A percentile compares a stretch with the other conserved stretches of the same genome.
phyloP scores from a whole-genome alignment of 92 coral and sea anemone species.

The Parazoanthus atlanticus region DNA sequence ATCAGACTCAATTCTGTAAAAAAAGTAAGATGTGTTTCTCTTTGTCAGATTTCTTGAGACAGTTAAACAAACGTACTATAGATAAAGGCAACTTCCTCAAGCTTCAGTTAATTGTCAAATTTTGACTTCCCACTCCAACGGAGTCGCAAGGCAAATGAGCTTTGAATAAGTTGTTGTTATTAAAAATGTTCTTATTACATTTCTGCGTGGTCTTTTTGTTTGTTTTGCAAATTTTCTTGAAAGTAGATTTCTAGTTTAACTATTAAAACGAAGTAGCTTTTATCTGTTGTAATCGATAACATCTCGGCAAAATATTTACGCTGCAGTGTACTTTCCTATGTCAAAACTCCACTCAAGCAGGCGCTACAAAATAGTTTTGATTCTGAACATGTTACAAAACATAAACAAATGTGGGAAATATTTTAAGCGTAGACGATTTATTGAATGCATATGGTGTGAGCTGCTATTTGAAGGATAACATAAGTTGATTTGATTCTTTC shows the following conservation, averaged over 20 bases:
- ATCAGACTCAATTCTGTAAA: too few species aligned
- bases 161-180: too few species aligned
- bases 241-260: not conserved
- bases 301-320: not conserved
- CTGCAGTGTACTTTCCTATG: not conserved
- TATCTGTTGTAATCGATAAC: not conserved
- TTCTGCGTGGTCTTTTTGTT: not conserved
- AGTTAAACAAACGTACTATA: too few species aligned
- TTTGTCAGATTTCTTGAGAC: too few species aligned
- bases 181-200: not conserved
- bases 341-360: not conserved
- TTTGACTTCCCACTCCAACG: too few species aligned
- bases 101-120: too few species aligned
- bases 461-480: too few species aligned
- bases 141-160: too few species aligned
- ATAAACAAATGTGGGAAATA: not conserved
- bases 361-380: not conserved
- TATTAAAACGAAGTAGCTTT: not conserved
- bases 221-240: not conserved
- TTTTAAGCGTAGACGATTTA: not conserved
- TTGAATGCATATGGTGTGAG: not conserved
- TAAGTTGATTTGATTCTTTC: too few species aligned
- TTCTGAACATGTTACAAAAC: not conserved
- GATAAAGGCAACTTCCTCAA: too few species aligned
- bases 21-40: too few species aligned